Base-by-base conservation (phyloP, 2,113 vertebrate genomes). In the Athene cunicularia region DNA sequence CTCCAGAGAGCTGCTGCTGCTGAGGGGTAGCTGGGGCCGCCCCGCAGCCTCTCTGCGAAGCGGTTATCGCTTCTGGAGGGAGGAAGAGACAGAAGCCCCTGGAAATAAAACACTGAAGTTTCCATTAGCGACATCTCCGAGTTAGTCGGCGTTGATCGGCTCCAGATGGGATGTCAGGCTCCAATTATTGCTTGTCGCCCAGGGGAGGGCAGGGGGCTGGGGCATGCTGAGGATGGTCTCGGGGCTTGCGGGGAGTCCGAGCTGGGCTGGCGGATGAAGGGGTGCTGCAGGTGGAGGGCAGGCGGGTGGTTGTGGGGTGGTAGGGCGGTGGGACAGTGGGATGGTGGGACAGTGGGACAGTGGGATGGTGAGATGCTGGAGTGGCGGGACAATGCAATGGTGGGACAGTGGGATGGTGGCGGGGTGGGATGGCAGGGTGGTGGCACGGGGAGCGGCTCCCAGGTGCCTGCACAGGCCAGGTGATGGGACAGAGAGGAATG, bases 151-250 rank as follows among this genome's bases (percentile, higher is more conserved):
- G 22, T 32, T 86, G 92, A 93, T 92, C 13, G 1, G 77, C 85
- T 96, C 95, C 92, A 90, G 92, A 73, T 58, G 93, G 87, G 70
- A 58, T 59, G 79, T 68, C 49, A 85, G 80, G 53, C 76, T 89
- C 35, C 60, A 71, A 14, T 66, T 77, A 71, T n/a, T 86, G 68
- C 76, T 56, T 13, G 41, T 50, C 4, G 7, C 32, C 26, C 88
- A 45, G 22, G 52, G 63, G 28, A 88, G 50, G 30, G 55, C 0
- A 1, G 66, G 39, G 39, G 30, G 11, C 24, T 53, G 72, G 20
- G 9, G 1, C 2, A 4, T 23, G 76, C 18, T 58, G 68, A 60
- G 43, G n/a, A n/a, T 11, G 64, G 32, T 21, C 14, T 27, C 0
- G 0, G 45, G 60, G 73, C 15, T 27, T 11, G 33, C 2, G 14